These are phyloP conservation scores for Etia nguti DNA, from an alignment of 2,113 vertebrate genomes.

Conservation along the genomic window DNA sequence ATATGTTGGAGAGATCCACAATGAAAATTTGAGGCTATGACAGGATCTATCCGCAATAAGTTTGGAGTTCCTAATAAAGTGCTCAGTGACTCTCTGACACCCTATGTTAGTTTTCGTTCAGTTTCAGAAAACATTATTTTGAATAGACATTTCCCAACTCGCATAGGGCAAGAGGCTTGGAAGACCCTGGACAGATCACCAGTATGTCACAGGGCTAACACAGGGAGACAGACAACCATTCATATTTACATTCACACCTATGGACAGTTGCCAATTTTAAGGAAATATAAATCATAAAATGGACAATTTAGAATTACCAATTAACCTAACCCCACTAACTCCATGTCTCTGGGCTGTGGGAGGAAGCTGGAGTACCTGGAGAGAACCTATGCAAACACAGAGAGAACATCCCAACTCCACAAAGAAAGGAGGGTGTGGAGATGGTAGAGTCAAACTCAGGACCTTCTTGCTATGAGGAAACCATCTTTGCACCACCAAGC, in stretches of 20 bases:
- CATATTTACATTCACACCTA: neutral
- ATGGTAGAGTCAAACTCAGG: neutral
- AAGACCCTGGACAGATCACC: neutral
- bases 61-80: neutral
- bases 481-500: neutral
- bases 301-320: neutral
- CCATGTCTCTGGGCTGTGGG: neutral
- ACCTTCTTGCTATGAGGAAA: neutral
- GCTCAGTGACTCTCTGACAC: neutral
- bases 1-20: rapidly evolving
- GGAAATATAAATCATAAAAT: neutral
- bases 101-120: neutral
- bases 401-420: neutral
- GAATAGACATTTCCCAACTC: neutral
- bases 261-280: neutral
- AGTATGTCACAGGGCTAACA: neutral
- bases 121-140: neutral
- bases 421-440: neutral
- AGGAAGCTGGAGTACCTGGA: neutral
- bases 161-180: neutral
- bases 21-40: neutral
- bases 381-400: neutral
- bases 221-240: neutral
- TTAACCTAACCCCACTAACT: neutral
- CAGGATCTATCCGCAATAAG: neutral